Percentiles rank a stretch among this genome's conserved stretches.
These are phyloP conservation scores for Cactoblastis cactorum DNA, from an alignment of 2,888 invertebrate genomes.

Conservation along the genomic window DNA sequence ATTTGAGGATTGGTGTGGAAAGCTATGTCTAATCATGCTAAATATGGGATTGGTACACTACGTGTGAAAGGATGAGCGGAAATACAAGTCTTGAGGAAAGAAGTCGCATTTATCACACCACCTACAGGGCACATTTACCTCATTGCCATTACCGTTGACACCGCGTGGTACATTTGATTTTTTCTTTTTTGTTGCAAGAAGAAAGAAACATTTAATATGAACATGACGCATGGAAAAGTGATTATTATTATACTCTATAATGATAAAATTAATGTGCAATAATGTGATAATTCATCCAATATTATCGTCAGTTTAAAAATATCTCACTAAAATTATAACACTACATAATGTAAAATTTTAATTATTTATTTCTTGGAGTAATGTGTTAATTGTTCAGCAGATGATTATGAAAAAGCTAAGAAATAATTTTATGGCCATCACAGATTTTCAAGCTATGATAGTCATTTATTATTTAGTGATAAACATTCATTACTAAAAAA, in stretches of 20 bases:
- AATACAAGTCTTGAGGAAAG: conserved; percentile 37
- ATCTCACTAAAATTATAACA: too few relatives aligned
- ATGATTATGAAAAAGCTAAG: too few relatives aligned
- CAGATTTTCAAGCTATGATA: too few relatives aligned
- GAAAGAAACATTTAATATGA: conserved; percentile 76
- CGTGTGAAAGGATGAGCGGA: conserved; percentile 47
- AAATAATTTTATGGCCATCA: too few relatives aligned
- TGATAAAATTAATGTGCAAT: conserved; percentile 31
- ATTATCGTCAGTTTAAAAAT: too few relatives aligned
- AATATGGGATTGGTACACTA: conserved; percentile 37
- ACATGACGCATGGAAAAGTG: conserved; percentile 58
- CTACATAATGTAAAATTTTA: too few relatives aligned
- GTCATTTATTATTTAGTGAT: too few relatives aligned
- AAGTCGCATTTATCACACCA: conserved; percentile 53
- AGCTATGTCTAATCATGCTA: conserved; percentile 39
- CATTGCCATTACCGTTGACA: conserved; percentile 95
- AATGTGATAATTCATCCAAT: too few relatives aligned
- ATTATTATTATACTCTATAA: conserved; percentile 33
- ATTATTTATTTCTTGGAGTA: too few relatives aligned
- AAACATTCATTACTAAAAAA: neutral
- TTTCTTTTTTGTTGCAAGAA: conserved; percentile 83
- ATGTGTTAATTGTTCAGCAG: too few relatives aligned
- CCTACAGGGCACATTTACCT: conserved; percentile 84
- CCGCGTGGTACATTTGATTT: conserved; percentile 98
- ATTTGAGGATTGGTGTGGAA: neutral